Evolutionary conservation across 1,140 invertebrate genomes (phyloP), one percentile per base, ranked within the genome.

Genomic region (Diorhabda sublineata): DNA sequence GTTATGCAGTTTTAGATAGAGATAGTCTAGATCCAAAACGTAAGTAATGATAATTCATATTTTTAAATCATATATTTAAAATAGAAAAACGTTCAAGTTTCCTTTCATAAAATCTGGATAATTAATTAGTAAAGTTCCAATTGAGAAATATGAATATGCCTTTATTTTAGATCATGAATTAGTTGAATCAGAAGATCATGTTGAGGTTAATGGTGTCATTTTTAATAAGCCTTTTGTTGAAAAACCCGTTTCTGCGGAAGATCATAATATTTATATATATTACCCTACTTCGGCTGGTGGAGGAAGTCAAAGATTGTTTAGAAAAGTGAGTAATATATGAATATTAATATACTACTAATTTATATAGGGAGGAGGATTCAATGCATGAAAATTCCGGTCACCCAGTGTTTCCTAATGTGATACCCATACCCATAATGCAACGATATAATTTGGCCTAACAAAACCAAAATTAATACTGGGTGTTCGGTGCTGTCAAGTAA

Each of bases 221-320:
- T 99, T 99, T 78, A 98, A 98, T 79, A 99, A 99, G 81, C 98
- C 98, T 0, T 99, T 99, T 85, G 98, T 99, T 0, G 98, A 99
- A 82, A 99, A 99, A 81, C 97, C 97, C 1, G 90, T 97, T 57
- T 98, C 95, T 41, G 98, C 98, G 0, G 98, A 99, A 84, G 97
- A 99, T 84, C 98, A 99, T 82, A 99, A 99, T 81, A 98, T 99
- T 79, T 99, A 98, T 81, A 99, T 99, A 76, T 99, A 99, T 83
- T 99, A 99, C 84, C 98, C 98, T 0, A 96, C 95, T 3, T 96
- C 95, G 3, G 98, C 97, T n/a, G 98, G 98, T 3, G 93, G 92
- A 3, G 98, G 98, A 3, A 97, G 95, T 81, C 98, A 99, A 80
- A 86, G 96, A 75, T 84, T 99, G 57, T 99, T 99, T 84, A 88